Evolutionary conservation across 2,113 vertebrate species (phyloP), one percentile per base, ranked within the genome.

Genomic region (Brachypteracias leptosomus): DNA sequence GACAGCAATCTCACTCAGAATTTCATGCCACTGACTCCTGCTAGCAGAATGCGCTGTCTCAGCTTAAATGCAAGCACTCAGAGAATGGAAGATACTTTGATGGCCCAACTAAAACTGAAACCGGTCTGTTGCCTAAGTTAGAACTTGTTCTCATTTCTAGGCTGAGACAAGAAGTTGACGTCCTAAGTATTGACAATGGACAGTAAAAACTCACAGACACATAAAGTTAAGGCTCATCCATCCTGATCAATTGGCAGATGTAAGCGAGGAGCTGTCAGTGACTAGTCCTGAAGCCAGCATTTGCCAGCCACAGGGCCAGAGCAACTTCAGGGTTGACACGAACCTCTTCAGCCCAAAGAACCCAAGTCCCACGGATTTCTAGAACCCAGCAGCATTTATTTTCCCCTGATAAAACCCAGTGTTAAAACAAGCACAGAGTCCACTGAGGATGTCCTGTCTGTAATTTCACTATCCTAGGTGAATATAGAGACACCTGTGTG

Each of bases 321-420:
- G 33, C 11, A 83, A 28, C 35, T 46, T 67, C 49, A 67, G 38
- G 12, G 24, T 4, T 91, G n/a, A 63, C 5, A 1, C 24, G 20
- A 79, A 46, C 24, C 28, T 66, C n/a, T 78, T 42, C 24, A 86
- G 29, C 24, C 35, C 20, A 20, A 65, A 80, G 26, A 28, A 59
- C 10, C 15, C 17, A 54, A 22, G 19, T 51, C 13, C 17, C 12
- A 7, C 9, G 26, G 29, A 47, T 33, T 85, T 71, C 63, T 58
- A 71, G 47, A 89, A 47, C 5, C 1, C 28, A 70, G 12, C 5
- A 73, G 11, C 19, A 28, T 40, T 44, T 24, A 12, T 66, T 85
- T 75, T 46, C 35, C 28, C 10, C 36, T 2, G 0, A 61, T 8
- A 68, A 46, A 65, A 3, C 6, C 24, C 29, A 59, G 71, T 0